These are phyloP conservation scores for Syngnathus rostellatus DNA, from an alignment of 2,797 vertebrate species.

Conservation along the genomic window DNA sequence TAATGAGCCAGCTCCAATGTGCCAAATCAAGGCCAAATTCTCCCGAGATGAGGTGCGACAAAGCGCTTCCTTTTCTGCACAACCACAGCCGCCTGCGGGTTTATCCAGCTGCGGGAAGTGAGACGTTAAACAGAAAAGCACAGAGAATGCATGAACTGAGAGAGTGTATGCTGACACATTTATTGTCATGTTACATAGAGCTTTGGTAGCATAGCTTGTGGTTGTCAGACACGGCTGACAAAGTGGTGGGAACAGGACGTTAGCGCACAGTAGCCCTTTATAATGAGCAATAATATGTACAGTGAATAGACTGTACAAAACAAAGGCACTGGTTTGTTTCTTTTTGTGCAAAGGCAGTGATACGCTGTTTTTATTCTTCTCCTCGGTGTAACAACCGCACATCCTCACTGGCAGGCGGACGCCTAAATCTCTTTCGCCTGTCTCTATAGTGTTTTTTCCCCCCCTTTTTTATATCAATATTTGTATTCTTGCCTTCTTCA, in stretches of 20 bases:
- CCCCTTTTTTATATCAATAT: too few species aligned
- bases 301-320: constrained; percentile 16
- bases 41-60: constrained; percentile 34
- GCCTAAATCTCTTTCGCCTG: background rate
- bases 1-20: constrained; percentile 50
- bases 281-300: constrained; percentile 1
- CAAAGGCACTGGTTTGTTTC: constrained; percentile 42
- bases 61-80: constrained; percentile 29
- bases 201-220: constrained; percentile 75
- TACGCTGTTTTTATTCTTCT: constrained; percentile 39
- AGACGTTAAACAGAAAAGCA: constrained; percentile 4
- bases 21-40: constrained; percentile 29
- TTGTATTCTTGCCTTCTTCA: background rate
- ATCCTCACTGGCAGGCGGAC: background rate
- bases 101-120: constrained; percentile 5
- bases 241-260: constrained; percentile 15
- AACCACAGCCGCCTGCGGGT: constrained; percentile 15
- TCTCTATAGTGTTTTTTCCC: too few species aligned
- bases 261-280: constrained; percentile 28
- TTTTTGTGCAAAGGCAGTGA: constrained; percentile 61
- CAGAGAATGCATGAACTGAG: background rate
- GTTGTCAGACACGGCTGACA: constrained; percentile 10
- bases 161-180: constrained; percentile 24
- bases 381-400: constrained; percentile 14
- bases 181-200: constrained; percentile 66